phyloP scores from a whole-genome alignment of 2,888 invertebrate species.

The Neuroscelio doddi region DNA sequence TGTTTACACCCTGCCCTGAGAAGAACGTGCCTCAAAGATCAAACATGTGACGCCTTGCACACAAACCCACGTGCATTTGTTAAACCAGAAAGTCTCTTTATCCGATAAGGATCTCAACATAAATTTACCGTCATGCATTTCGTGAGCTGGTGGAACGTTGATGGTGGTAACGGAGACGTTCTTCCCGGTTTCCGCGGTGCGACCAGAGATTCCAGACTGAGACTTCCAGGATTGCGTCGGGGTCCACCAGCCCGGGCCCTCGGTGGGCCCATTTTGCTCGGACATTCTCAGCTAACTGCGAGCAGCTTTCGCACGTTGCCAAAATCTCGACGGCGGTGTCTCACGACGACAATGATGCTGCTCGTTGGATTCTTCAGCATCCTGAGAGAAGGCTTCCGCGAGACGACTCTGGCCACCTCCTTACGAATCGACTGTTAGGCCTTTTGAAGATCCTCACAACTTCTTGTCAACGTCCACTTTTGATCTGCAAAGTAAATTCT shows the following conservation, averaged over 20 bases:
- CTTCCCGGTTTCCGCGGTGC: conserved; percentile 66
- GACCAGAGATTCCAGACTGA: conserved; percentile 46
- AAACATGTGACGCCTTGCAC: conserved; percentile 45
- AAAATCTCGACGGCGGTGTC: conserved; percentile 39
- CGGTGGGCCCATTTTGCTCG: conserved; percentile 69
- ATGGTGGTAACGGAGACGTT: conserved; percentile 88
- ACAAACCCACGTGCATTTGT: no score
- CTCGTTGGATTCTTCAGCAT: conserved; percentile 62
- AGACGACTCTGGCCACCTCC: conserved; percentile 11
- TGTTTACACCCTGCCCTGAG: conserved; percentile 21
- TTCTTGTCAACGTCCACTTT: conserved; percentile 7
- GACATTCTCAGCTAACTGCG: conserved; percentile 69
- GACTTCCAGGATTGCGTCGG: conserved; percentile 65
- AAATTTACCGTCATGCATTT: conserved; percentile 75
- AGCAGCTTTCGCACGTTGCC: conserved; percentile 36
- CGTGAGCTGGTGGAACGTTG: conserved; percentile 79
- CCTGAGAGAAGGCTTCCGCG: conserved; percentile 57
- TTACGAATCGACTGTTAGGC: no score
- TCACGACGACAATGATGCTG: conserved; percentile 32
- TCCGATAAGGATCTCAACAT: no score
- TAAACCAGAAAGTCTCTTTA: no score
- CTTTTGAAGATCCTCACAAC: conserved; percentile 12
- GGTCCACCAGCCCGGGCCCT: conserved; percentile 67
- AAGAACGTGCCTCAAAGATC: conserved; percentile 52
- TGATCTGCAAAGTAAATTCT: conserved; percentile 24